Base-by-base conservation (phyloP, 2,888 invertebrate species). In the Esperia sulphurella region DNA sequence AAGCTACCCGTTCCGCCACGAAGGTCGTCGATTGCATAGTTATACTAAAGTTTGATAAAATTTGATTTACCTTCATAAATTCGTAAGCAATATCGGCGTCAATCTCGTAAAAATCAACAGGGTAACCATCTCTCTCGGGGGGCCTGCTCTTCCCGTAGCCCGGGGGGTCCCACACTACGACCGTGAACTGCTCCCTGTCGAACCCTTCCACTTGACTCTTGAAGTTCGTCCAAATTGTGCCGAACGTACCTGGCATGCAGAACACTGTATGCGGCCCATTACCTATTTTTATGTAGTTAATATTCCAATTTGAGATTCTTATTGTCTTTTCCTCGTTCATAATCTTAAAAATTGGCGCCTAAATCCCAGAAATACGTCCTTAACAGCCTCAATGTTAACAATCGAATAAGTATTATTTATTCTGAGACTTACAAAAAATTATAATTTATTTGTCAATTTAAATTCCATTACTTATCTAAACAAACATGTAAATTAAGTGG, bases 111-210 rank as follows among this genome's bases (percentile, higher is more conserved):
- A 95, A 96, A 61, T 95, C 91, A 0, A 87, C 63, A 0, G 91
- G 83, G 70, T 95, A 97, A 5, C 21, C 21, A n/a, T 91, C 84
- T 54, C 95, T 91, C 28, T 92, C 84, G 0, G 96, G 96, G 0
- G 96, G 97, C 54, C 94, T 91, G 51, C 96, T 96, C 52, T 92
- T 92, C 0, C 97, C 97, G 83, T 96, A 97, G 0, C 97, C 97
- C 0, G 95, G 95, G 0, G 97, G 96, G 79, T 97, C 97, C 95
- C 95, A 95, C 0, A 92, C 94, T 8, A 94, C 76, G 28, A 94
- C 57, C 0, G 93, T 94, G 56, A 94, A 92, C 65, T 92, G 91
- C 2, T 90, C 79, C 53, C 76, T 81, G 68, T 94, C 86, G 31
- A 96, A 79, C 48, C 92, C 90, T 60, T 94, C 92, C 8, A 95